phyloP scores from a whole-genome alignment of 1,140 invertebrate genomes.

The Gryon sp. region DNA sequence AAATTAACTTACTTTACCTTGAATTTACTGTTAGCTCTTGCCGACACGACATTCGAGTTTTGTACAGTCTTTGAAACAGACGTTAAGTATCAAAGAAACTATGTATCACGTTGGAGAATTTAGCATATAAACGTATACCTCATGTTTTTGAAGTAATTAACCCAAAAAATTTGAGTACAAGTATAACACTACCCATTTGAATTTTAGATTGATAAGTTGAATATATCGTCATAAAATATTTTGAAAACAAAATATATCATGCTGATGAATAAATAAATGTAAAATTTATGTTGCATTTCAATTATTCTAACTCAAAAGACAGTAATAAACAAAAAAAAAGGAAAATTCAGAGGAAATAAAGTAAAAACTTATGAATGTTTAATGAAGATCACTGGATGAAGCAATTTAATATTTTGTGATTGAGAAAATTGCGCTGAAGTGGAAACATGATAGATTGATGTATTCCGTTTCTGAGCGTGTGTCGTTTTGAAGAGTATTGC shows the following conservation, averaged over 20 bases:
- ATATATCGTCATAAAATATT: no score
- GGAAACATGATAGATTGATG: constrained; percentile 41
- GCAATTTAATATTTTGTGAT: constrained; percentile 15
- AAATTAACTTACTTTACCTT: constrained; percentile 49
- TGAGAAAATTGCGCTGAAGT: constrained; percentile 20
- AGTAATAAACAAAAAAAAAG: no score
- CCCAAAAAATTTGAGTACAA: no score
- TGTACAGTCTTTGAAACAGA: constrained; percentile 24
- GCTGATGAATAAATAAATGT: no score
- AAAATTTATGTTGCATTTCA: no score
- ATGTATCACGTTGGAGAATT: neutral
- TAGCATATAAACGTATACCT: neutral
- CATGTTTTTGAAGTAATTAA: neutral
- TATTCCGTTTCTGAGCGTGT: constrained; percentile 24
- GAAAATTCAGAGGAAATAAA: no score
- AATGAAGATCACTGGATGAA: constrained; percentile 3
- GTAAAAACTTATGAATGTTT: constrained; percentile 4
- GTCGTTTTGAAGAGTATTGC: constrained; percentile 33
- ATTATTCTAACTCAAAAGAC: no score
- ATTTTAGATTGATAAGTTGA: no score
- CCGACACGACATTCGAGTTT: constrained; percentile 27
- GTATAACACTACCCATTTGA: no score
- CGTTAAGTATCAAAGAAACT: constrained; percentile 25
- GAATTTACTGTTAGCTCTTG: constrained; percentile 43
- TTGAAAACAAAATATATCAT: no score